A percentile compares a stretch with the other conserved stretches of the same genome.
phyloP scores from a whole-genome alignment of 2,113 vertebrate species.

The Periophthalmodon schlosseri region DNA sequence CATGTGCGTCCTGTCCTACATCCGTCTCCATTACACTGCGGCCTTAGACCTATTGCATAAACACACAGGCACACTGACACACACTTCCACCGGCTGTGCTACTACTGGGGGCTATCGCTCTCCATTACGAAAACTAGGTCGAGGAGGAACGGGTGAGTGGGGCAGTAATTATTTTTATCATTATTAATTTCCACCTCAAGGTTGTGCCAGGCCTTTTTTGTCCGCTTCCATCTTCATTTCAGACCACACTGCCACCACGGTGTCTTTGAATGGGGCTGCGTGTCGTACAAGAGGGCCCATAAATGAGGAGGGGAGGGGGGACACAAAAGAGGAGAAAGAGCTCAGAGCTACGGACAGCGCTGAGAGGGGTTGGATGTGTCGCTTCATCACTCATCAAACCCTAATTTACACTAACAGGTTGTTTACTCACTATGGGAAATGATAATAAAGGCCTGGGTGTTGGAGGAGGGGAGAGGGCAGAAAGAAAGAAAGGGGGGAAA shows the following conservation, averaged over 20 bases:
- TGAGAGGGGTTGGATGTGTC: slow-evolving; percentile 59
- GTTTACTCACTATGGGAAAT: slow-evolving; percentile 73
- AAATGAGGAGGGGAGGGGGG: slow-evolving; percentile 31
- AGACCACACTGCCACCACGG: slow-evolving; percentile 49
- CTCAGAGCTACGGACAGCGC: slow-evolving; percentile 66
- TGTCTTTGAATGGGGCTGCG: slow-evolving; percentile 62
- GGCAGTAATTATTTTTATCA: slow-evolving; percentile 84
- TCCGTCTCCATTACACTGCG: slow-evolving; percentile 46
- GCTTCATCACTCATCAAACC: slow-evolving; percentile 75
- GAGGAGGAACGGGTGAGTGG: slow-evolving; percentile 67
- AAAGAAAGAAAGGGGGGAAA: slow-evolving; percentile 25
- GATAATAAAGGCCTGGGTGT: slow-evolving; percentile 70
- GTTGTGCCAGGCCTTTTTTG: slow-evolving; percentile 75
- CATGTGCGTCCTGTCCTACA: slow-evolving; percentile 68
- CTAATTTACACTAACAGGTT: slow-evolving; percentile 79
- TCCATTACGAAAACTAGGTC: slow-evolving; percentile 81
- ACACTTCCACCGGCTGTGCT: slow-evolving; percentile 44
- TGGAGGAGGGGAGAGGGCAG: slow-evolving; percentile 57
- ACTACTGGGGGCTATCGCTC: slow-evolving; percentile 75
- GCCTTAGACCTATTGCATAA: slow-evolving; percentile 31
- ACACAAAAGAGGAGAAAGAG: slow-evolving; percentile 68
- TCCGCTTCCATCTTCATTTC: slow-evolving; percentile 74
- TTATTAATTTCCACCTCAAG: slow-evolving; percentile 83
- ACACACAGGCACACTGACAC: slow-evolving; percentile 37
- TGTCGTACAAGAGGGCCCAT: slow-evolving; percentile 69